Percentiles rank a stretch among this genome's conserved stretches.
Evolutionary conservation across 2,888 invertebrate species (phyloP).

Genomic region (Lydus trimaculatus): DNA sequence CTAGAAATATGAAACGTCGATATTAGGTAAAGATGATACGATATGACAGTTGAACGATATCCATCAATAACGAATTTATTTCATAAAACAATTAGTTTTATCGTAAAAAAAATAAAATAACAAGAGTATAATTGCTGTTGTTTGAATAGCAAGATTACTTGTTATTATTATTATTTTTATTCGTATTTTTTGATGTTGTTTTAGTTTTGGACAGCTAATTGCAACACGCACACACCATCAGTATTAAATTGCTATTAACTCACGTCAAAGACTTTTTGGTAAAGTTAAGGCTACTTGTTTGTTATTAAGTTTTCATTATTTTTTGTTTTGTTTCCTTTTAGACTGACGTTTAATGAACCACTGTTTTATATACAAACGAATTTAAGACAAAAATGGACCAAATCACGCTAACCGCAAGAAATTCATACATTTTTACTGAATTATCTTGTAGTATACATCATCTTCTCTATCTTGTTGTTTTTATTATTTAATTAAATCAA

Average conservation of each 20-base stretch:
- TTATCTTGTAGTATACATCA: too few species aligned
- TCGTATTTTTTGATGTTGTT: background rate
- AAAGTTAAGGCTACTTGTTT: background rate
- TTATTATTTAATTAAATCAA: background rate
- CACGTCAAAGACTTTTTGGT: background rate
- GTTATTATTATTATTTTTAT: background rate
- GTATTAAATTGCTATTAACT: slow-evolving; percentile 5
- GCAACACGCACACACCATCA: background rate
- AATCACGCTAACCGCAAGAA: background rate
- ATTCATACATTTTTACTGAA: background rate
- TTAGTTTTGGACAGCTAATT: background rate
- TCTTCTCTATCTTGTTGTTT: background rate
- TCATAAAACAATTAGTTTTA: background rate
- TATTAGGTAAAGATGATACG: background rate
- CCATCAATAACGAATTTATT: background rate
- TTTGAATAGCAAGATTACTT: background rate
- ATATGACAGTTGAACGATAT: background rate
- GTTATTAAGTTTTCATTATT: background rate
- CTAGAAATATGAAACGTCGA: background rate
- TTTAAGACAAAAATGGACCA: background rate
- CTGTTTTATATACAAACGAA: too few species aligned
- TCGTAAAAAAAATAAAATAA: background rate
- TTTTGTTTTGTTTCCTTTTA: background rate
- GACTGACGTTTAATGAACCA: background rate
- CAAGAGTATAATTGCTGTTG: background rate